Evolutionary conservation across 1,140 invertebrate species (phyloP).

Genomic region (Hycleus cichorii): DNA sequence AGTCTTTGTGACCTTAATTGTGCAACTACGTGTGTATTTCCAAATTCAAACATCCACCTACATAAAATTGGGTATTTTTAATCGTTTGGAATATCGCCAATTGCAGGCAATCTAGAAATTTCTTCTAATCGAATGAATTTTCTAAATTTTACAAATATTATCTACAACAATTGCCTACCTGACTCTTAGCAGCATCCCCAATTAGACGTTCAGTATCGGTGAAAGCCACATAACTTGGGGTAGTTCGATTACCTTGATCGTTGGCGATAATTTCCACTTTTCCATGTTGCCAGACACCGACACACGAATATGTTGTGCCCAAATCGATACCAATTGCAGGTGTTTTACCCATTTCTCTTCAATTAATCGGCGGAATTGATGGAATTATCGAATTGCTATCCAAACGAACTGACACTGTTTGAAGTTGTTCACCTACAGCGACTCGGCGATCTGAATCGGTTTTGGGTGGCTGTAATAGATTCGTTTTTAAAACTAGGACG

Average conservation of each 20-base stretch:
- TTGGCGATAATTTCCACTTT: constrained; percentile 90
- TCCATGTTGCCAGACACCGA: constrained; percentile 83
- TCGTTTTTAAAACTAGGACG: constrained; percentile 6
- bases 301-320: constrained; percentile 82
- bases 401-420: too few species aligned
- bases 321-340: constrained; percentile 83
- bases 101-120: not conserved
- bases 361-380: not conserved
- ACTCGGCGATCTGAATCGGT: constrained; percentile 2
- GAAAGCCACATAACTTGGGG: constrained; percentile 94
- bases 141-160: not conserved
- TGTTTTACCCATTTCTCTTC: constrained; percentile 57
- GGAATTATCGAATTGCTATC: too few species aligned
- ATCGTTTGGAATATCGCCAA: not conserved
- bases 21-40: too few species aligned
- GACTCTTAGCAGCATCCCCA: constrained; percentile 94
- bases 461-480: not conserved
- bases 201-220: constrained; percentile 93
- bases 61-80: too few species aligned
- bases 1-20: too few species aligned
- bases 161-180: constrained; percentile 54
- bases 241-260: constrained; percentile 94
- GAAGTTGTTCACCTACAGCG: not conserved
- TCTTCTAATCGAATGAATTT: not conserved
- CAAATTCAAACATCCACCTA: too few species aligned